Base-by-base conservation (phyloP, 2,888 invertebrate genomes). In the Yponomeuta malinellus region DNA sequence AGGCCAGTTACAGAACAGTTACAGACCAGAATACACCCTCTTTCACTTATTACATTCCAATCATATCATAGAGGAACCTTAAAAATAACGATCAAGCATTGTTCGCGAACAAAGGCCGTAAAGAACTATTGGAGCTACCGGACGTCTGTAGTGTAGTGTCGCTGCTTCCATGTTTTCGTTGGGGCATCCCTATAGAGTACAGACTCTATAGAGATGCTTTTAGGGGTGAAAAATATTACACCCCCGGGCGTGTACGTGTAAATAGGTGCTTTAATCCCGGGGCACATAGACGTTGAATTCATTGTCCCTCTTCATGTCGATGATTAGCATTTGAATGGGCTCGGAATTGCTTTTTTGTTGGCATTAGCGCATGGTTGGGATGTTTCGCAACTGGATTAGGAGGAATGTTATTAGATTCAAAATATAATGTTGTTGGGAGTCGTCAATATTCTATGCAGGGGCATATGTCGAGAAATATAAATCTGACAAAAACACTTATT, bases 191-290 rank as follows among this genome's bases (percentile, higher is more conserved):
- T 12, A 4, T 52, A 2, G 52, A 52, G 52, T 12, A 52, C 52
- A 23, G 23, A 23, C 23, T 23, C 23, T 10, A 23, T 64, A 64
- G 29, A 10, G 65, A 59, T 4, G 52, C 52, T 59, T 59, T 59
- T 59, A 59, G 81, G 91, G 90, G 91, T 83, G 90, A 89, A 90
- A 90, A 90, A 89, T 89, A 89, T 90, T 89, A 88, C 90, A 91
- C 91, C 90, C 91, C 81, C 83, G 75, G 90, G 90, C 88, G 81
- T 79, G 79, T 78, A 78, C 82, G 83, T 81, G 81, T 82, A 81
- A 81, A 80, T 78, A 67, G 65, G 65, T 70, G 69, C 66, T 33
- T 68, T 71, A 71, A 71, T 71, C 73, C 71, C 5, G 59, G 37
- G 10, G 71, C 68, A 63, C 65, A 70, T 68, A 71, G 71, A 29